Evolutionary conservation across 2,888 invertebrate genomes (phyloP), one percentile per base, ranked within the genome.

Genomic region (Tupiocoris notatus): DNA sequence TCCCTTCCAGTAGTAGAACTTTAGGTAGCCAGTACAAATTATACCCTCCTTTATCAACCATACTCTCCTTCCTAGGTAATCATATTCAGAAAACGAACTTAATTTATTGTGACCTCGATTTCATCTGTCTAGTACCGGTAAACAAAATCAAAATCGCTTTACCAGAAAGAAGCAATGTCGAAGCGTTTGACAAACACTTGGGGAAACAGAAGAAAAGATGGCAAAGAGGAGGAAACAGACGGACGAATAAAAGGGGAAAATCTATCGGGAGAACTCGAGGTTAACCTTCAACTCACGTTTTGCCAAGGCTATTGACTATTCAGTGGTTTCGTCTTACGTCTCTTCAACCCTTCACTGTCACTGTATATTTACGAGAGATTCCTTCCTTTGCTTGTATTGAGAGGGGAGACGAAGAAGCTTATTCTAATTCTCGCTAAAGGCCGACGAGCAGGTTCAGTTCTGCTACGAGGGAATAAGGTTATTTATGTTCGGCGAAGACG

Each of bases 251-350:
- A 20, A 23, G 25, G 2, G 18, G 23, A 70, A 70, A 59, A 59
- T 70, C 70, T 59, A 70, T 70, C 70, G 59, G 24, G 18, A 9
- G 24, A n/a, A 18, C 20, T 39, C 12, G 56, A 59, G 59, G 70
- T 70, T 70, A 70, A 70, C 70, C 70, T 70, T 70, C 70, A 70
- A 24, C 70, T 70, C 70, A 70, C 70, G 70, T 70, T 70, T 70
- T 59, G 58, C 59, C 59, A 17, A 21, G 70, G 70, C 70, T 70
- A 70, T 70, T 70, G 70, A 70, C 70, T 70, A 70, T 70, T 70
- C 70, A 70, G 70, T 70, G 70, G 70, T 70, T 70, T 70, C 58
- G 65, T 25, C 65, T 65, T 70, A 59, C 25, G 65, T 25, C 70
- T 70, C 24, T 23, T n/a, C 18, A 58, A 70, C 59, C 59, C 20